A percentile compares a stretch with the other conserved stretches of the same genome.
Conservation (phyloP, 2,113 vertebrate genomes). For the Heterochromis multidens region DNA sequence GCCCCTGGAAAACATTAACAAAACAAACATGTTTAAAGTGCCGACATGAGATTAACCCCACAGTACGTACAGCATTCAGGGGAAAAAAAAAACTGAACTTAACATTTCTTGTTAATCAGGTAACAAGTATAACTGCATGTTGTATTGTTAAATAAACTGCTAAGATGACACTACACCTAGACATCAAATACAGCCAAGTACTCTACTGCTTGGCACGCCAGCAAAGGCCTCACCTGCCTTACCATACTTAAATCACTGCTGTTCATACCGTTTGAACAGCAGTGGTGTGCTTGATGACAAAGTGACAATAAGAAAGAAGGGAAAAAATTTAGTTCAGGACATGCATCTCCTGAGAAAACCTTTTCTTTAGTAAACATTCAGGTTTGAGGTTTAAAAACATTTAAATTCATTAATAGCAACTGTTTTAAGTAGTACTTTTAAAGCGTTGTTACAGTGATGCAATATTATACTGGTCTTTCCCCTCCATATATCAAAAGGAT, state of each 20-base stretch:
- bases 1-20: slow-evolving; percentile 78
- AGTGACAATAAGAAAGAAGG: too few relatives aligned
- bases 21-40: not conserved
- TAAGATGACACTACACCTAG: not conserved
- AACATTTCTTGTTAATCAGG: not conserved
- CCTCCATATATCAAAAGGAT: not conserved
- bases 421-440: not conserved
- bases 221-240: too few relatives aligned
- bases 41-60: not conserved
- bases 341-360: not conserved
- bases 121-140: not conserved
- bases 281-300: too few relatives aligned
- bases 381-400: not conserved
- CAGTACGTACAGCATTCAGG: not conserved
- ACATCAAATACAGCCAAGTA: too few relatives aligned
- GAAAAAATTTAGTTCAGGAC: too few relatives aligned
- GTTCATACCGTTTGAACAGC: too few relatives aligned
- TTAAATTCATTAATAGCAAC: not conserved
- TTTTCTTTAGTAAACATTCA: not conserved
- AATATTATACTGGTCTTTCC: not conserved
- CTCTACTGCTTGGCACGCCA: too few relatives aligned
- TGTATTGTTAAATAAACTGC: not conserved
- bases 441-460: not conserved
- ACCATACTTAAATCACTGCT: too few relatives aligned
- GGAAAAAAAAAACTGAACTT: not conserved